Conservation (phyloP, 2,113 vertebrate species). For the Oriolus oriolus region DNA sequence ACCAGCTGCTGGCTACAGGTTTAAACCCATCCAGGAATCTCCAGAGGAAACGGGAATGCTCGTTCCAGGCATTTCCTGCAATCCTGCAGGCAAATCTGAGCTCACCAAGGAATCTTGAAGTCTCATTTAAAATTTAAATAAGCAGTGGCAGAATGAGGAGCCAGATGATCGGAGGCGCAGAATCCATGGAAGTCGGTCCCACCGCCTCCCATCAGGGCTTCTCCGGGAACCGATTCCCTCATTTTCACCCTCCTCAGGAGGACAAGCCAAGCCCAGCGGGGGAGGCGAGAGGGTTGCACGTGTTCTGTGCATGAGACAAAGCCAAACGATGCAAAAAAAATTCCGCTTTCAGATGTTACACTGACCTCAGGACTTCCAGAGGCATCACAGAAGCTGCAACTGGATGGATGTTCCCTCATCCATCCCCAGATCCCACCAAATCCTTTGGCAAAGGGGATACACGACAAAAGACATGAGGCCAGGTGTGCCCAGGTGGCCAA, state of each 20-base stretch:
- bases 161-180: not conserved
- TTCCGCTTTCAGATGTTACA: fast-evolving
- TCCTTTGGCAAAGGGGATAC: not conserved
- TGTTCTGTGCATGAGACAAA: not conserved
- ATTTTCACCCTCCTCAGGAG: not conserved
- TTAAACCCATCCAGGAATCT: fast-evolving
- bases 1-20: not conserved
- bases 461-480: fast-evolving
- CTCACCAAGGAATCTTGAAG: fast-evolving
- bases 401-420: fast-evolving
- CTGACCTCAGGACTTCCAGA: fast-evolving
- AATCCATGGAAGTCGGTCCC: not conserved
- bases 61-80: too few species aligned
- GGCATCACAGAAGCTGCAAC: not conserved
- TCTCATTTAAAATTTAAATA: fast-evolving
- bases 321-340: not conserved
- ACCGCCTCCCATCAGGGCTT: not conserved
- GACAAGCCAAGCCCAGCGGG: fast-evolving
- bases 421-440: not conserved
- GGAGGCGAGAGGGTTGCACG: fast-evolving
- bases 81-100: not conserved
- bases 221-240: not conserved
- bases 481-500: not conserved
- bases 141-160: not conserved
- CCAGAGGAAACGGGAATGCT: fast-evolving